A percentile compares a stretch with the other conserved stretches of the same genome.
Conservation (phyloP, 2,888 invertebrate species). For the Alloscopus bannaensis region DNA sequence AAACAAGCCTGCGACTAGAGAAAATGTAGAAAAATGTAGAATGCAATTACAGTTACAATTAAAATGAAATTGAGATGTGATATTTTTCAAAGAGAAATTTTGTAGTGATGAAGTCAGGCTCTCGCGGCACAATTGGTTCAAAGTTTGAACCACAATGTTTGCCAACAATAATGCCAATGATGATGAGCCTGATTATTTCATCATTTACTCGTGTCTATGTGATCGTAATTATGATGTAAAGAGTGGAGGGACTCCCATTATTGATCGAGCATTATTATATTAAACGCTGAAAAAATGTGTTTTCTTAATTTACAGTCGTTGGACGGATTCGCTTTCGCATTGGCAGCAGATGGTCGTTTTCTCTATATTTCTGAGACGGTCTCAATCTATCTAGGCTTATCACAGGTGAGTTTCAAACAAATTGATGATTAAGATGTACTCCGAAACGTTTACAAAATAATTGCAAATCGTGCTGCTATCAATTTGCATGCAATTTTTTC, state of each 20-base stretch:
- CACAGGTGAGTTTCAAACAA: conserved; percentile 89
- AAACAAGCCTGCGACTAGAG: neutral
- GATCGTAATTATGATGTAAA: conserved; percentile 52
- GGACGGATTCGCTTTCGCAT: conserved; percentile 97
- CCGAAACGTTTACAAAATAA: no score
- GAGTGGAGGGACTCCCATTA: no score
- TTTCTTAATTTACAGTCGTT: conserved; percentile 82
- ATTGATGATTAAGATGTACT: no score
- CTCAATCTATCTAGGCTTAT: conserved; percentile 99
- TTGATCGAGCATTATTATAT: no score
- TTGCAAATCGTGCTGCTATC: no score
- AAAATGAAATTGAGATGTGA: conserved; percentile 48
- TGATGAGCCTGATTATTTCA: conserved; percentile 56
- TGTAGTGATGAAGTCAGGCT: conserved; percentile 43
- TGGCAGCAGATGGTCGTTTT: conserved; percentile 97
- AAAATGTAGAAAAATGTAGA: conserved; percentile 8
- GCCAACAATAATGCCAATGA: neutral
- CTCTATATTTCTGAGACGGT: conserved; percentile 99
- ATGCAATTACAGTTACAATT: conserved; percentile 45
- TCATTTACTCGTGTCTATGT: conserved; percentile 57
- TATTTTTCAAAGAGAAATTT: conserved; percentile 30
- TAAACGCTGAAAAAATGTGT: conserved; percentile 19
- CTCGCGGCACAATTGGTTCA: no score
- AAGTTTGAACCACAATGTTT: neutral
- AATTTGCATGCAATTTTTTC: no score